These are phyloP conservation scores for Sylvilagus floridanus DNA, from an alignment of 2,797 vertebrate genomes.

Conservation along the genomic window DNA sequence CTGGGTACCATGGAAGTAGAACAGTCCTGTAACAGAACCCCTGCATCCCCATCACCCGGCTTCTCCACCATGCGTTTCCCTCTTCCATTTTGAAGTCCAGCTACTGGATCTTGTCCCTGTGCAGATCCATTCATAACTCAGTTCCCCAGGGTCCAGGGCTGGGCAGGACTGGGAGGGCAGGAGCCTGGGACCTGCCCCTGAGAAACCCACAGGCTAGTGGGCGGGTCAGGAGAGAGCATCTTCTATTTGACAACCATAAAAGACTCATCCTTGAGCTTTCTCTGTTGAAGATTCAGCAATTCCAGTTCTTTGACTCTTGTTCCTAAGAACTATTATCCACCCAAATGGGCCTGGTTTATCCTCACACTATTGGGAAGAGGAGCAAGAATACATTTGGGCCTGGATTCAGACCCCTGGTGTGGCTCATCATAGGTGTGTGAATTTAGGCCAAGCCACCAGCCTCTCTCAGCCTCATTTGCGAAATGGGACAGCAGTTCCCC, in stretches of 20 bases:
- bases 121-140: not conserved
- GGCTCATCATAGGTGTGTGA: not conserved
- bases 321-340: not conserved
- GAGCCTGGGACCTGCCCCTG: not conserved
- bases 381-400: not conserved
- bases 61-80: not conserved
- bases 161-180: not conserved
- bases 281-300: not conserved
- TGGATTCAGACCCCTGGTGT: rapidly evolving
- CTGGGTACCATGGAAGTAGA: not conserved
- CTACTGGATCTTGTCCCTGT: not conserved
- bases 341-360: not conserved
- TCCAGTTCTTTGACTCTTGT: not conserved
- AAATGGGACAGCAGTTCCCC: not conserved
- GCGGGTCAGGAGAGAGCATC: not conserved
- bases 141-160: not conserved
- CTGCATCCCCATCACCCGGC: rapidly evolving
- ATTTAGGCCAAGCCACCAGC: not conserved
- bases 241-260: not conserved
- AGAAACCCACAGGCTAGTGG: not conserved
- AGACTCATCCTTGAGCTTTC: not conserved
- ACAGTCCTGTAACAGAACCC: not conserved
- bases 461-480: not conserved
- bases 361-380: not conserved
- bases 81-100: not conserved